Evolutionary conservation across 2,888 invertebrate genomes (phyloP), one percentile per base, ranked within the genome.

Genomic region (Drosophila lutescens): DNA sequence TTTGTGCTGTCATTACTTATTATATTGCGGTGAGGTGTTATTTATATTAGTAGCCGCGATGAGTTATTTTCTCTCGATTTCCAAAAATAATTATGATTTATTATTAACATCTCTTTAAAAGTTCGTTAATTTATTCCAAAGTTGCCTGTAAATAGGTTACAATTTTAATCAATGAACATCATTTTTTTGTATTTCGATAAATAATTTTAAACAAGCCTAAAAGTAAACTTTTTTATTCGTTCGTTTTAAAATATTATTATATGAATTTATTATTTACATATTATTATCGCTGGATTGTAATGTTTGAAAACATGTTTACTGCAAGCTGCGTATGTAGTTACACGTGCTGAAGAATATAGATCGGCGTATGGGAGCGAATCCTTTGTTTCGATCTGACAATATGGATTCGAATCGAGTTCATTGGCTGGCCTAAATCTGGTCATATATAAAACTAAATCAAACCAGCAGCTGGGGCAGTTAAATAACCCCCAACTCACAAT

Each of bases 391-490:
- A 4, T 3, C n/a, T 15, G 10, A 66, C 51, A 66, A 65, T 66
- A 53, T 51, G 40, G 32, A 32, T 9, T 36, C 23, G 36, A 53
- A 65, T 23, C 32, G 46, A 40, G 53, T 40, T 34, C 46, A n/a
- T 26, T 66, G 10, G 9, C 30, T 65, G 65, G 23, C 66, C 65
- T 44, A 66, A 47, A 66, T 66, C 38, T 20, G 60, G 10, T 40
- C 46, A 53, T 17, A 44, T 63, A 66, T 66, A 66, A 66, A 66
- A 40, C 63, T 32, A 13, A 17, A 34, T 12, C 23, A 13, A 38
- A 12, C 7, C 50, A 15, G 20, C 44, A 40, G 65, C 44, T 66
- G 13, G 23, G 4, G 38, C 66, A 65, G 51, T 65, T 50, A 9
- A 5, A 20, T 12, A 15, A 10, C 30, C n/a, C 20, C 15, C 20